Conservation (phyloP, 2,113 vertebrate genomes). For the Delphinus delphis region DNA sequence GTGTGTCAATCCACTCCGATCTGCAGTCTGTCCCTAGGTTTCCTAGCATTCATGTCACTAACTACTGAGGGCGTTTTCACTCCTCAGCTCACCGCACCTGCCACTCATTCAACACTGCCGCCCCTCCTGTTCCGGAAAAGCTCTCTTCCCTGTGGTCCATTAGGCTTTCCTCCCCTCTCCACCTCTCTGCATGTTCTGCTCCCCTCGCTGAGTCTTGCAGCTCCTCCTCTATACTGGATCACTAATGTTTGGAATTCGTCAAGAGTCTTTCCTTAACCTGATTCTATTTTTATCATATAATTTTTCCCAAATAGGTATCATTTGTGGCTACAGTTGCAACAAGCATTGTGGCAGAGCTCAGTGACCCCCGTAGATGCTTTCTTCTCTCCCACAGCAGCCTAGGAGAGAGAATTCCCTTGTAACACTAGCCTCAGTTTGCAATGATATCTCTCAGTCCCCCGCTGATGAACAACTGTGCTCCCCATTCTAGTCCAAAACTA, state of each 20-base stretch:
- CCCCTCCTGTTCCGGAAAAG: background rate
- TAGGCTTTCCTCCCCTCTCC: background rate
- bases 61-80: background rate
- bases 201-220: background rate
- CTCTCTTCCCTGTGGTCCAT: fast-evolving
- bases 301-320: background rate
- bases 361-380: background rate
- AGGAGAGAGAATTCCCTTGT: background rate
- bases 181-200: background rate
- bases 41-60: background rate
- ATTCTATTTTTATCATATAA: background rate
- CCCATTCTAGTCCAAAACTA: background rate
- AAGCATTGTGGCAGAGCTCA: background rate
- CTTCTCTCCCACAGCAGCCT: background rate
- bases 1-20: background rate
- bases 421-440: background rate
- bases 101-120: background rate
- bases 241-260: background rate
- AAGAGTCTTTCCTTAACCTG: background rate
- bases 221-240: background rate
- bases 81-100: background rate
- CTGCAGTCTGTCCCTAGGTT: background rate
- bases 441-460: background rate
- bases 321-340: background rate
- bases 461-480: background rate